Evolutionary conservation across 2,797 vertebrate species (phyloP).

Genomic region (Rhynchotus rufescens): DNA sequence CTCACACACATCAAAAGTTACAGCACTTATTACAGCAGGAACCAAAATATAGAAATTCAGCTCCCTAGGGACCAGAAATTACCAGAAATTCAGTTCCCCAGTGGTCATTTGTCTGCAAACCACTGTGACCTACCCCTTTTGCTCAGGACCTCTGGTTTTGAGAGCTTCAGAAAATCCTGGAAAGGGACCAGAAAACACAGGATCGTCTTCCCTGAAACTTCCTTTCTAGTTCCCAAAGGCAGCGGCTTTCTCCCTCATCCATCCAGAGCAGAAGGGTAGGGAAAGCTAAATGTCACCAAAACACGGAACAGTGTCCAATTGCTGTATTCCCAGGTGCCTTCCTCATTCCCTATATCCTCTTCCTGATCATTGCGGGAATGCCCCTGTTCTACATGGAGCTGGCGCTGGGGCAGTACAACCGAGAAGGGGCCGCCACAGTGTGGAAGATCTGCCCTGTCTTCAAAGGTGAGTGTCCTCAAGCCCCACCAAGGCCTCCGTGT

Average conservation of each 20-base stretch:
- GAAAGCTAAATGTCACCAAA: not conserved
- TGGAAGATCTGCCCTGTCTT: constrained; percentile 99
- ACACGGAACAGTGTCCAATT: not conserved
- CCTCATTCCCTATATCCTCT: constrained; percentile 96
- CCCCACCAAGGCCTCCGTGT: not conserved
- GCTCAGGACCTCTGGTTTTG: not conserved
- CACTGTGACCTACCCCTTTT: not conserved
- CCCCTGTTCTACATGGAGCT: constrained; percentile 99
- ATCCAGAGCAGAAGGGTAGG: not conserved
- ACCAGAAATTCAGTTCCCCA: not conserved
- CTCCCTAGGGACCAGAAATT: not conserved
- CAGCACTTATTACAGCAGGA: not conserved
- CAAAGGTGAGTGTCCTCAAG: constrained; percentile 87
- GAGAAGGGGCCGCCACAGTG: constrained; percentile 97
- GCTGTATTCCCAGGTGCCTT: constrained; percentile 89
- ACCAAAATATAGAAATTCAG: not conserved
- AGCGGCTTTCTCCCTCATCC: not conserved
- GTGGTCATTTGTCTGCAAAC: not conserved
- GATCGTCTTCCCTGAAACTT: not conserved
- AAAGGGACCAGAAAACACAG: not conserved
- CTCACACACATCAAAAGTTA: not conserved
- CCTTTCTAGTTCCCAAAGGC: not conserved
- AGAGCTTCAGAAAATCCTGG: not conserved
- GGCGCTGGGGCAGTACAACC: constrained; percentile 96
- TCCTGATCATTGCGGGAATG: constrained; percentile 98